Evolutionary conservation across 2,113 vertebrate species (phyloP).

Genomic region (Grammomys surdaster): DNA sequence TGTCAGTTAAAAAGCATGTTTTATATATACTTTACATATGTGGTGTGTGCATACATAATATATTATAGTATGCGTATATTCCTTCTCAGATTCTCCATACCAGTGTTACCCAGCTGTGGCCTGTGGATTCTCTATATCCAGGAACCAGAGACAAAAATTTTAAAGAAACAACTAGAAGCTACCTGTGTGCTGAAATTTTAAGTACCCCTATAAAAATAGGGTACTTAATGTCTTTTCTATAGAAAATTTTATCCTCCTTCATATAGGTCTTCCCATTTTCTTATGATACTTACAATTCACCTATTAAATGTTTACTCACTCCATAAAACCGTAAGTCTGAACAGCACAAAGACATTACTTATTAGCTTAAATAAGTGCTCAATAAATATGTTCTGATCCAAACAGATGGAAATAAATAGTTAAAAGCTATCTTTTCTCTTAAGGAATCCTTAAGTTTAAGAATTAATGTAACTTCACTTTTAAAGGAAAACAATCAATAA

Average conservation of each 20-base stretch:
- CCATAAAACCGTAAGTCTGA: background rate
- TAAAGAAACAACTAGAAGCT: background rate
- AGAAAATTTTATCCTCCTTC: background rate
- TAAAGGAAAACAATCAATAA: background rate
- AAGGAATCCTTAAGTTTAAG: conserved; percentile 8
- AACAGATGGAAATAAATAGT: conserved; percentile 24
- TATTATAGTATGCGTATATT: background rate
- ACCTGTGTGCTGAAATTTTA: background rate
- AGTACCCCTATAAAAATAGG: background rate
- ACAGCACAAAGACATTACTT: background rate
- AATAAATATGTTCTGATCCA: background rate
- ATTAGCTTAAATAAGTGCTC: background rate
- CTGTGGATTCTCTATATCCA: background rate
- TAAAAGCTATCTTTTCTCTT: background rate
- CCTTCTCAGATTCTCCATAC: background rate
- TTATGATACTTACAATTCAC: background rate
- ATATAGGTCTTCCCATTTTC: background rate
- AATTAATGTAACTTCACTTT: conserved; percentile 24
- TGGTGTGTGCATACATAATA: background rate
- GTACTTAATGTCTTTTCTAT: background rate
- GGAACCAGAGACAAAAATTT: background rate
- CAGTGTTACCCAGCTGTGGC: background rate
- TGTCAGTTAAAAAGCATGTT: background rate
- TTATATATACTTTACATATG: background rate
- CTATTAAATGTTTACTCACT: background rate